Conservation (phyloP, 2,888 invertebrate species). For the Temnothorax unifasciatus region DNA sequence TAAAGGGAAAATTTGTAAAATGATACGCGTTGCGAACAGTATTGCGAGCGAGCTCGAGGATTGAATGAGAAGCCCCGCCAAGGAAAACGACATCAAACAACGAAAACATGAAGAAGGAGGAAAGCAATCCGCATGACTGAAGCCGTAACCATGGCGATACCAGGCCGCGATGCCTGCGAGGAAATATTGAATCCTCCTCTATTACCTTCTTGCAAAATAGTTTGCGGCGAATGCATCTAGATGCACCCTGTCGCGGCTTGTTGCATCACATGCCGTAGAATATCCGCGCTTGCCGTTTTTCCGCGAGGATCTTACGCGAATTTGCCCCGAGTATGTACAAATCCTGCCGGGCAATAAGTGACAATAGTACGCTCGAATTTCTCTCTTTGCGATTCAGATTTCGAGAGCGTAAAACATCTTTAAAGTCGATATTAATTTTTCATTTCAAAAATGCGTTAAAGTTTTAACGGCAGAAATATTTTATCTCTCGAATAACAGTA, state of each 20-base stretch:
- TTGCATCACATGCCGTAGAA: constrained; percentile 33
- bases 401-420: neutral
- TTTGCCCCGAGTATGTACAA: constrained; percentile 31
- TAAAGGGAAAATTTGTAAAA: constrained; percentile 66
- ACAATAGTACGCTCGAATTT: constrained; percentile 29
- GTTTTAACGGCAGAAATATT: neutral
- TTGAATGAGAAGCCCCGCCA: constrained; percentile 69
- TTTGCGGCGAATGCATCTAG: constrained; percentile 59
- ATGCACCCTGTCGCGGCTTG: constrained; percentile 50
- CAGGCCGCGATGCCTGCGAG: constrained; percentile 62
- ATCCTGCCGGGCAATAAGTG: constrained; percentile 23
- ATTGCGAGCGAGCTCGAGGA: constrained; percentile 60
- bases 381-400: neutral
- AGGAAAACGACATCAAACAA: constrained; percentile 69
- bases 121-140: constrained; percentile 75
- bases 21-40: constrained; percentile 59
- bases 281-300: constrained; percentile 29
- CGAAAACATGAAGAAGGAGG: constrained; percentile 63
- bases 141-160: constrained; percentile 75
- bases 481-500: neutral
- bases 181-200: constrained; percentile 69
- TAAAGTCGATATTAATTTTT: neutral
- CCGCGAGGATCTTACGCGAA: constrained; percentile 37
- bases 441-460: neutral
- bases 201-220: constrained; percentile 66